Evolutionary conservation across 2,113 vertebrate species (phyloP).

Genomic region (Podocnemis expansa): DNA sequence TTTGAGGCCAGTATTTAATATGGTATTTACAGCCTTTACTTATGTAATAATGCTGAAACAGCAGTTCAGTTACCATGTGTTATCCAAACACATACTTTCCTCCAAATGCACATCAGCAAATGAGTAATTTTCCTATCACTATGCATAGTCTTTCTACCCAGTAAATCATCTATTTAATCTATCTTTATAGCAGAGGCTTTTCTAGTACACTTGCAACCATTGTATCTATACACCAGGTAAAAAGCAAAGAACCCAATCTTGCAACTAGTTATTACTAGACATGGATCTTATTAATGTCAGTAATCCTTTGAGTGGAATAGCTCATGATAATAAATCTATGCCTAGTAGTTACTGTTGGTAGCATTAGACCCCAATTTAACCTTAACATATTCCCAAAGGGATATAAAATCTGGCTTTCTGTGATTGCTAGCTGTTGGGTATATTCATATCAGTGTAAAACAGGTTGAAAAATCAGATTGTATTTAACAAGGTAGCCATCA

Average conservation of each 20-base stretch:
- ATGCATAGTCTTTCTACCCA: neutral
- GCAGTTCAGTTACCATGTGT: neutral
- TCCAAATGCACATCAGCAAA: neutral
- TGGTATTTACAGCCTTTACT: neutral
- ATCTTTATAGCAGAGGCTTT: neutral
- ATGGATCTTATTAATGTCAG: neutral
- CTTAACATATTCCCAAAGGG: neutral
- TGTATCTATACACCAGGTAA: neutral
- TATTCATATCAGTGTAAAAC: neutral
- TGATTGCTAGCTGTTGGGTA: neutral
- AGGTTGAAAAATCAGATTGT: conserved; percentile 53
- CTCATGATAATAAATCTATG: neutral
- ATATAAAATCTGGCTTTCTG: neutral
- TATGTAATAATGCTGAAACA: neutral
- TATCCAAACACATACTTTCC: neutral
- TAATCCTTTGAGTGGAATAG: neutral
- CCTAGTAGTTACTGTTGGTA: neutral
- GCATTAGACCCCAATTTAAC: neutral
- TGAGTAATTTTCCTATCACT: neutral
- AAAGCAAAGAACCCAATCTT: neutral
- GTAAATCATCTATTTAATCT: conserved; percentile 6
- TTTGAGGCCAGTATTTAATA: neutral
- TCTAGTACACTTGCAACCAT: neutral
- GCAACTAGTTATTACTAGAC: neutral
- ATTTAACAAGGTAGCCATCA: conserved; percentile 76